Evolutionary conservation across 2,113 vertebrate genomes (phyloP).

Genomic region (Sapayoa aenigma): DNA sequence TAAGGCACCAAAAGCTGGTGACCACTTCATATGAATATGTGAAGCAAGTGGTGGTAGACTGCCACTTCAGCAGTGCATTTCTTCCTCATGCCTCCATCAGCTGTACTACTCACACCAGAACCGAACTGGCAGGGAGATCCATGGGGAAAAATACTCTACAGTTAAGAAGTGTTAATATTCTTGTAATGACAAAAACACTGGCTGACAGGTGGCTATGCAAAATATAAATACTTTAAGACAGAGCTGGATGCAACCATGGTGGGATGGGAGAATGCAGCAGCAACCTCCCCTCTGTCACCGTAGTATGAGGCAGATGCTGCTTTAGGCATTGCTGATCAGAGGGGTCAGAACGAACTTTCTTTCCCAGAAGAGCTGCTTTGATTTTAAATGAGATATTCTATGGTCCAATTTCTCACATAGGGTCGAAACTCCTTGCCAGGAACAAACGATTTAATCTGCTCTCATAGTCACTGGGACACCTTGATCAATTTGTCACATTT

Average conservation of each 20-base stretch:
- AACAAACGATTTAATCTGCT: neutral
- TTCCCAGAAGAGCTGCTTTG: neutral
- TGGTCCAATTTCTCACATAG: neutral
- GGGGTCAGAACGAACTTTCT: neutral
- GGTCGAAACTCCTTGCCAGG: neutral
- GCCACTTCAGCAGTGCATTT: fast-evolving
- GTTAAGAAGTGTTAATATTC: neutral
- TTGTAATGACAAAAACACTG: neutral
- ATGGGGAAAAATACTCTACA: neutral
- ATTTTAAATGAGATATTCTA: neutral
- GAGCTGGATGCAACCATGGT: neutral
- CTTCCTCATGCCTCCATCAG: neutral
- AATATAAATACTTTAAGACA: neutral
- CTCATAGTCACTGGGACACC: neutral
- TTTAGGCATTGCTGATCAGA: neutral
- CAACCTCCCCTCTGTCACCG: neutral
- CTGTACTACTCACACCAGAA: neutral
- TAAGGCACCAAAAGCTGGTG: neutral
- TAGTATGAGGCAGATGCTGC: neutral
- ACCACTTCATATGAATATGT: fast-evolving
- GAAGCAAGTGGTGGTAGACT: neutral
- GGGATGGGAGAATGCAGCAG: neutral
- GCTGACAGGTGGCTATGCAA: neutral
- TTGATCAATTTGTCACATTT: neutral
- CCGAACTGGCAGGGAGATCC: neutral